phyloP scores from a whole-genome alignment of 2,888 invertebrate species.

The Conchocele bisecta region DNA sequence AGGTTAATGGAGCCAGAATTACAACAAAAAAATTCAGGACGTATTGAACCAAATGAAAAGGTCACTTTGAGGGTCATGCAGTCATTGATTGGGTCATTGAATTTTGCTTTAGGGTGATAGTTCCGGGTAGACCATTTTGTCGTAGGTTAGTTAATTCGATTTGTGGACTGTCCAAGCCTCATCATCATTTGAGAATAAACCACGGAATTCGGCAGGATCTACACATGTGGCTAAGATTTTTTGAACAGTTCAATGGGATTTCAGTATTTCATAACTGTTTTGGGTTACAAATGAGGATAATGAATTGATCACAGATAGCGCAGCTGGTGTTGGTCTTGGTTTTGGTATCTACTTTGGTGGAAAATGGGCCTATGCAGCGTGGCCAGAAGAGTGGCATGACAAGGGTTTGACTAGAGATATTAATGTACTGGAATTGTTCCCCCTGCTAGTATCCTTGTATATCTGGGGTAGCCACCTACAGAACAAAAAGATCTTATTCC shows the following conservation, averaged over 20 bases:
- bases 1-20: no score
- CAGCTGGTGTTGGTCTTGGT: conserved; percentile 8
- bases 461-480: background rate
- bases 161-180: background rate
- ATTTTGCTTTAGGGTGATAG: conserved; percentile 10
- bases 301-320: conserved; percentile 4
- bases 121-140: conserved; percentile 9
- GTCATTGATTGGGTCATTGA: conserved; percentile 11
- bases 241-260: conserved; percentile 12
- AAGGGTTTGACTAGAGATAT: conserved; percentile 12
- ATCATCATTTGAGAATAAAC: background rate
- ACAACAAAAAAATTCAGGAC: no score
- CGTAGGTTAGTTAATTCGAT: conserved; percentile 7
- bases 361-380: background rate
- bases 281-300: background rate
- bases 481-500: conserved; percentile 15
- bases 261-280: no score
- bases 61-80: conserved; percentile 2
- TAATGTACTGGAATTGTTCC: conserved; percentile 9
- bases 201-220: conserved; percentile 2
- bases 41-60: no score
- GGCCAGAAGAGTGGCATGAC: background rate
- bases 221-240: background rate
- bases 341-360: conserved; percentile 14
- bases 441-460: conserved; percentile 7